Base-by-base conservation (phyloP, 2,888 invertebrate species). In the Melangyna quadrimaculata region DNA sequence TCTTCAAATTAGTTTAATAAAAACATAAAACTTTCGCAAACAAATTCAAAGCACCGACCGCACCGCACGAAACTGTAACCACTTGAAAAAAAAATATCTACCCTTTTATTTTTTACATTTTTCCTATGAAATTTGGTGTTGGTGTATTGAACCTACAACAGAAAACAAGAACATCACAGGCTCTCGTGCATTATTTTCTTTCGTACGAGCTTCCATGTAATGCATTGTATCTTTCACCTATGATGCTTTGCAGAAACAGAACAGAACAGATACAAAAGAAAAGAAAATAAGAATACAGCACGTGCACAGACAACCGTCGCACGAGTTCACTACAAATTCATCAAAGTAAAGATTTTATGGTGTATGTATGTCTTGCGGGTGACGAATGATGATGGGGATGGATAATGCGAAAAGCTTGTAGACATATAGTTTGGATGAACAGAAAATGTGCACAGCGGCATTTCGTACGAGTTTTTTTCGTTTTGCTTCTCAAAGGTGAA, bases 171-270 rank as follows among this genome's bases (percentile, higher is more conserved):
- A 59, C 35, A 59, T 35, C 35, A 2, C 22, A 19, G 57, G 32
- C 55, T 55, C 2, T 14, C 12, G 37, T 22, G 37, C 37, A 22
- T 10, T 14, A 1, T n/a, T 37, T 19, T 37, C 37, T 53, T 37
- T 53, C 51, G 37, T 17, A 24, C 53, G 37, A 40, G 51, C 35
- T 1, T 53, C 53, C 8, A 53, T 69, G 35, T 37, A 69, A 37
- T 53, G 8, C 37, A 53, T 37, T 53, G 24, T 51, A 35, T 67
- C 14, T 51, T 67, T 67, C 8, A 24, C 8, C 32, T 35, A 35
- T 51, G 48, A 67, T 22, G 6, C 67, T 67, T 67, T 51, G 24
- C 35, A 9, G 32, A 67, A 59, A 59, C 57, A 57, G 55, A 57
- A 57, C 55, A 32, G 55, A 57, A 32, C 17, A 53, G 53, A 57